phyloP scores from a whole-genome alignment of 2,797 vertebrate genomes.

The Pseudochirops cupreus region DNA sequence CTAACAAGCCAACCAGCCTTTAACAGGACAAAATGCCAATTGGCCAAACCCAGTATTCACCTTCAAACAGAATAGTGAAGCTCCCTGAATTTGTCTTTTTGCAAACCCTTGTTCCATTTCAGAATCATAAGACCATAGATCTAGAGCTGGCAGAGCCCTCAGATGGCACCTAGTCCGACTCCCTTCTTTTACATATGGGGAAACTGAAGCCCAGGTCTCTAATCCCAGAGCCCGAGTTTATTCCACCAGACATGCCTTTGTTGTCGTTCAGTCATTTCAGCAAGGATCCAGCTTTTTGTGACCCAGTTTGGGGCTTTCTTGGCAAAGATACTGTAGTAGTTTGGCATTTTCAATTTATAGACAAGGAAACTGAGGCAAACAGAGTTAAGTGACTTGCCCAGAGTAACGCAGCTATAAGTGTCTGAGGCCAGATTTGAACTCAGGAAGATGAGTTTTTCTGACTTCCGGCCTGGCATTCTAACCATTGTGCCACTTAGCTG shows the following conservation, averaged over 20 bases:
- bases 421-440: background rate
- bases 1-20: background rate
- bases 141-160: background rate
- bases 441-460: background rate
- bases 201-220: background rate
- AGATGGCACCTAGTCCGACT: background rate
- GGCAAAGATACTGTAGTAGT: background rate
- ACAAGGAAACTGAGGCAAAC: background rate
- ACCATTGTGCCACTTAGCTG: background rate
- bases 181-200: background rate
- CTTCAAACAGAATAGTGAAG: background rate
- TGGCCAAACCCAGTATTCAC: background rate
- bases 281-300: no score
- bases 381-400: no score
- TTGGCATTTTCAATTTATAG: background rate
- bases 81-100: background rate
- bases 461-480: background rate
- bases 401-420: background rate
- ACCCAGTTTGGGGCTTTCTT: background rate
- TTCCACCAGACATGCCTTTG: background rate
- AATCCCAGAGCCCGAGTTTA: background rate
- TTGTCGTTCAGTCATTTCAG: background rate
- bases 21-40: background rate
- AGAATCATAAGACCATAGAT: background rate
- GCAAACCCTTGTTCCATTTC: rapidly evolving